A percentile compares a stretch with the other conserved stretches of the same genome.
phyloP scores from a whole-genome alignment of 2,888 invertebrate species.

The Andrena camellia region DNA sequence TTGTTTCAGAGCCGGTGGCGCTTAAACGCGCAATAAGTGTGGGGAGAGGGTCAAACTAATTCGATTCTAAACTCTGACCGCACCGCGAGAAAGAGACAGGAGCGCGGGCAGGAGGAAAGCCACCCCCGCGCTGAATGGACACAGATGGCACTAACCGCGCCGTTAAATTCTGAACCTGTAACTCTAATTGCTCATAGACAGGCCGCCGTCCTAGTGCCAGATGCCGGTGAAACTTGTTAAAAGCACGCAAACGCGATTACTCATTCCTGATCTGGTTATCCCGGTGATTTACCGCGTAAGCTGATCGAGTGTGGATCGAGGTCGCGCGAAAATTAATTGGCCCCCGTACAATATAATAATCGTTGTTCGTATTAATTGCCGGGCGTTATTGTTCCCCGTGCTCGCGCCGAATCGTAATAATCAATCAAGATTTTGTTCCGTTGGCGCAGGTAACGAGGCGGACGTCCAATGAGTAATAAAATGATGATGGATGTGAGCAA shows the following conservation, averaged over 20 bases:
- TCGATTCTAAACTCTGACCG: constrained; percentile 85
- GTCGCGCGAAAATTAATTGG: constrained; percentile 36
- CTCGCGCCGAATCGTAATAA: constrained; percentile 15
- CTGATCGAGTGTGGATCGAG: constrained; percentile 40
- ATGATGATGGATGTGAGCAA: constrained; percentile 84
- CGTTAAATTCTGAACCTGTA: constrained; percentile 85
- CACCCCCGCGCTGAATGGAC: constrained; percentile 78
- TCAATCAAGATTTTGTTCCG: constrained; percentile 24
- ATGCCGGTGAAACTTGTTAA: constrained; percentile 84
- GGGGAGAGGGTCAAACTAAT: constrained; percentile 84
- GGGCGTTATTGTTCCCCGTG: constrained; percentile 6
- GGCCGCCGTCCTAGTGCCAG: constrained; percentile 82
- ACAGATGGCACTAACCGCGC: constrained; percentile 85
- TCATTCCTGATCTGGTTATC: constrained; percentile 58
- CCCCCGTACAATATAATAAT: constrained; percentile 35
- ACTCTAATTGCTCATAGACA: constrained; percentile 85
- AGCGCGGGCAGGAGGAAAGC: constrained; percentile 67
- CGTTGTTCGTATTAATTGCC: constrained; percentile 25
- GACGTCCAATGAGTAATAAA: constrained; percentile 58
- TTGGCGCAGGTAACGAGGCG: constrained; percentile 56
- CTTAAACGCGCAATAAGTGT: constrained; percentile 76
- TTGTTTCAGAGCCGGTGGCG: constrained; percentile 72
- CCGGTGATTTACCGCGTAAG: constrained; percentile 37
- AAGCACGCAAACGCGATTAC: constrained; percentile 72
- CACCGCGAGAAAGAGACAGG: constrained; percentile 73